phyloP scores from a whole-genome alignment of 2,113 vertebrate species.

The Macaca mulatta region DNA sequence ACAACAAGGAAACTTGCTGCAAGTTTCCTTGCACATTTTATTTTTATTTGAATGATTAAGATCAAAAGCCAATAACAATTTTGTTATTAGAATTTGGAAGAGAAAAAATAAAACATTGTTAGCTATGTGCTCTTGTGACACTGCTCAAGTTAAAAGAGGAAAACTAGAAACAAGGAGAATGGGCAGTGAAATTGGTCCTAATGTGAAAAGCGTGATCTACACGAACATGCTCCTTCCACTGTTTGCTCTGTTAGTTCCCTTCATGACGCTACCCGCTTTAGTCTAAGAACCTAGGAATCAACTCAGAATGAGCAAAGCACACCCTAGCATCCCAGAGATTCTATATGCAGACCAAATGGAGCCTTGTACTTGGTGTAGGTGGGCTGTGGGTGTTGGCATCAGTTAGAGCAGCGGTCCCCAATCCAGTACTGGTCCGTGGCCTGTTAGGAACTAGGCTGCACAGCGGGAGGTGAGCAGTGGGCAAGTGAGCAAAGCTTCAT shows the following conservation, averaged over 20 bases:
- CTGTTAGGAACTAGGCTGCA: too few relatives aligned
- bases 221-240: background rate
- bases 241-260: background rate
- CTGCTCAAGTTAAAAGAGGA: background rate
- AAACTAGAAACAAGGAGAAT: background rate
- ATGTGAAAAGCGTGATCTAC: background rate
- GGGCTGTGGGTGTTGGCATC: background rate
- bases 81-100: background rate
- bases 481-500: too few relatives aligned
- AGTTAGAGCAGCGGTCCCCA: background rate
- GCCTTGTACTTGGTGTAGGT: too few relatives aligned
- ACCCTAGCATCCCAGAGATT: background rate
- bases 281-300: background rate
- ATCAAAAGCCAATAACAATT: background rate
- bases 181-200: background rate
- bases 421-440: too few relatives aligned
- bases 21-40: background rate
- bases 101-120: background rate
- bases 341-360: background rate
- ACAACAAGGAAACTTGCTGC: too few relatives aligned
- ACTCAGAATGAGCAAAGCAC: background rate
- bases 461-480: too few relatives aligned
- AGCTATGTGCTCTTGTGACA: background rate
- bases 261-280: background rate
- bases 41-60: background rate